phyloP scores from a whole-genome alignment of 2,888 invertebrate species.

The Psococerastis gibbosa region DNA sequence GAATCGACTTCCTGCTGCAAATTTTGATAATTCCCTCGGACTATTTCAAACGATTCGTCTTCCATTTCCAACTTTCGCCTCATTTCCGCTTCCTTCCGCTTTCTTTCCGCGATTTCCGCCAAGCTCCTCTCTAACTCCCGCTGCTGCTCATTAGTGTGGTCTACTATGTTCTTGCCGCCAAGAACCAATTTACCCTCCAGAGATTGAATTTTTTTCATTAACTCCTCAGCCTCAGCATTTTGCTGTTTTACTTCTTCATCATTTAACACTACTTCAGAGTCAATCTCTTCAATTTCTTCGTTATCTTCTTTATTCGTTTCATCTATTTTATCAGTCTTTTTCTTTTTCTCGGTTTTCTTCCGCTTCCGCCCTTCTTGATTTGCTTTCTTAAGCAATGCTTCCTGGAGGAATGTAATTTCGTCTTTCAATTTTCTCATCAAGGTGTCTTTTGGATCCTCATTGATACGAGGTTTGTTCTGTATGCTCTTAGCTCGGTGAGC shows the following conservation, averaged over 20 bases:
- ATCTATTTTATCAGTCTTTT: constrained; percentile 14
- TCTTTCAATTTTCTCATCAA: constrained; percentile 87
- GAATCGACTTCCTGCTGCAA: constrained; percentile 94
- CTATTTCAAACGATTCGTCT: constrained; percentile 79
- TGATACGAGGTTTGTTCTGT: constrained; percentile 94
- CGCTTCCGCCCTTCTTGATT: constrained; percentile 18
- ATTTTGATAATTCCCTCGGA: constrained; percentile 77
- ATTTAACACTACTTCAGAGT: constrained; percentile 29
- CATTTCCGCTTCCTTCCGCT: constrained; percentile 64
- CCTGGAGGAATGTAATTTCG: constrained; percentile 62
- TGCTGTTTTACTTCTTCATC: constrained; percentile 26
- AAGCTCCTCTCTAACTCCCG: constrained; percentile 67
- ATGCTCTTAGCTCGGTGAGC: constrained; percentile 96
- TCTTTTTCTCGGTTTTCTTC: constrained; percentile 18
- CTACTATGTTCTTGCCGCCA: constrained; percentile 86
- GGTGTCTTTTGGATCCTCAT: constrained; percentile 98
- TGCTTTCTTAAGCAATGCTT: constrained; percentile 21
- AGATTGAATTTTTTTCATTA: constrained; percentile 58
- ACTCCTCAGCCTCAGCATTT: constrained; percentile 44
- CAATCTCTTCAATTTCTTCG: constrained; percentile 18
- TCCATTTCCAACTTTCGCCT: constrained; percentile 83
- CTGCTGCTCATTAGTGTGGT: constrained; percentile 89
- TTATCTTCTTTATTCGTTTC: constrained; percentile 17
- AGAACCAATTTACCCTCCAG: constrained; percentile 88
- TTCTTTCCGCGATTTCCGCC: constrained; percentile 67